Percentiles rank a stretch among this genome's conserved stretches.
These are phyloP conservation scores for Aramus guarauna DNA, from an alignment of 2,113 vertebrate genomes.

Conservation along the genomic window DNA sequence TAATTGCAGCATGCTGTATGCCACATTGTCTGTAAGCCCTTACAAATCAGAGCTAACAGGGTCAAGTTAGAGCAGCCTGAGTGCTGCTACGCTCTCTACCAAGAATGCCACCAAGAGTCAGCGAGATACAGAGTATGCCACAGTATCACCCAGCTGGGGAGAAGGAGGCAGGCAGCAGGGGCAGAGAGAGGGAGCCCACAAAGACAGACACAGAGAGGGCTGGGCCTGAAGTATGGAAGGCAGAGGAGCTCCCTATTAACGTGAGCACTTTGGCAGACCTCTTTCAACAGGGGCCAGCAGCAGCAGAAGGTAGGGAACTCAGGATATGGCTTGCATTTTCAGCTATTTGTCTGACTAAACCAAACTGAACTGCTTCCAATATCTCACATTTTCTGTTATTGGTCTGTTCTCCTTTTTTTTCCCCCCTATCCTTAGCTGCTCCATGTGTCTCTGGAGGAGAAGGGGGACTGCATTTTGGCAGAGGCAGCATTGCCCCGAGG, in stretches of 20 bases:
- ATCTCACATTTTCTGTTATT: background rate
- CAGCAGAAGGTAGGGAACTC: background rate
- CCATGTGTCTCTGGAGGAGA: background rate
- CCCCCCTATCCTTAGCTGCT: background rate
- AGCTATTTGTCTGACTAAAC: background rate
- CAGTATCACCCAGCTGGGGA: background rate
- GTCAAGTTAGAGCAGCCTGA: background rate
- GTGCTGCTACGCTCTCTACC: background rate
- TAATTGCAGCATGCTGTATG: background rate
- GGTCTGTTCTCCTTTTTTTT: background rate
- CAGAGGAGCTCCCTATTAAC: background rate
- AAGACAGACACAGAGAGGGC: background rate
- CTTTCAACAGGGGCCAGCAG: background rate
- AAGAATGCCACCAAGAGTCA: background rate
- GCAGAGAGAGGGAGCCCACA: fast-evolving
- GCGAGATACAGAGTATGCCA: background rate
- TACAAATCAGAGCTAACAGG: background rate
- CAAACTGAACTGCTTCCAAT: background rate
- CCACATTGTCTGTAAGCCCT: background rate
- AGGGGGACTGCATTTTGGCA: background rate
- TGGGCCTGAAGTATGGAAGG: background rate
- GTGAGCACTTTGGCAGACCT: background rate
- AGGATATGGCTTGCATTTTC: background rate
- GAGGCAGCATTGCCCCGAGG: background rate
- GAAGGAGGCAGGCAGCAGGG: background rate